Evolutionary conservation across 2,113 vertebrate genomes (phyloP), one percentile per base, ranked within the genome.

Genomic region (Rhinolophus ferrumequinum): DNA sequence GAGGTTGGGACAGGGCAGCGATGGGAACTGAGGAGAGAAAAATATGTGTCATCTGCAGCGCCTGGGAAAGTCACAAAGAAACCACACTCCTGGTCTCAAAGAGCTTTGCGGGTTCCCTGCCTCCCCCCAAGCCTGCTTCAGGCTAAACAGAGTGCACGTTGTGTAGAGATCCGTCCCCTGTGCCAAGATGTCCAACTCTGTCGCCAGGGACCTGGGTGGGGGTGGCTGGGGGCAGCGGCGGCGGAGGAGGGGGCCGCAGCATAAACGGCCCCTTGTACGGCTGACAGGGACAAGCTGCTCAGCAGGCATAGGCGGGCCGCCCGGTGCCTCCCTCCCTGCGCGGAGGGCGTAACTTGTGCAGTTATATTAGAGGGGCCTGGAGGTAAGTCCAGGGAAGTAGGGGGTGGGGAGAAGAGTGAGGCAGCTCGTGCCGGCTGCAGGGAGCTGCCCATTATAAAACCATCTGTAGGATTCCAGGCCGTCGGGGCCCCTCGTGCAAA

Each of bases 121-220:
- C 41, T 72, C 64, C 95, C 90, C 64, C 22, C 1, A 1, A 12
- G 72, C 52, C 93, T 1, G 84, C 89, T 35, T 4, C 66, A 4
- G 62, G 77, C 92, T 56, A 93, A 33, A 95, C 93, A 97, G 94
- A 97, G 96, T 30, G 3, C 56, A 90, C 21, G 69, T 81, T 97
- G 93, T 97, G 77, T 87, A 2, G 67, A 85, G 81, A 70, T 13
- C 0, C 0, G 52, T 66, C 35, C 70, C 69, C 47, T 0, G 77
- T 97, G 94, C 97, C 97, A 98, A 97, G 96, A 93, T 5, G 64
- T 26, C 64, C 69, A 24, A 33, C n/a, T 72, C 83, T 88, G 79
- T 96, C 52, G 44, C 95, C 90, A 93, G 94, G 76, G 77, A 92
- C 70, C 38, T 76, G 79, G 95, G 89, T 94, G 82, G 80, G 77